Base-by-base conservation (phyloP, 2,888 invertebrate species). In the Hoplodrina ambigua region DNA sequence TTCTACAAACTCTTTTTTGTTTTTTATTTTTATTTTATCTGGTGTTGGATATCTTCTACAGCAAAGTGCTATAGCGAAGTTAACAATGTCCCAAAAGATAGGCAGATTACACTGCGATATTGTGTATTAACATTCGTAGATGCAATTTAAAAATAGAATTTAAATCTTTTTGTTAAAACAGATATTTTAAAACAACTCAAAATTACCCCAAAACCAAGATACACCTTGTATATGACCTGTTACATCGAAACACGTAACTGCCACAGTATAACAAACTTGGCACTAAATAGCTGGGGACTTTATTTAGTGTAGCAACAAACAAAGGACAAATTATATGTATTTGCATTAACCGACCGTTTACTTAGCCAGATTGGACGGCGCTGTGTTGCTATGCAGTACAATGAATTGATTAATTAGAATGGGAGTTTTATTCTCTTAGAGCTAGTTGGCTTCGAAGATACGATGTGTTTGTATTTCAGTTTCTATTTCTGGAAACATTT, bases 301-400 rank as follows among this genome's bases (percentile, higher is more conserved):
- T 67, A 69, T 69, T 74, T 64, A 63, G 37, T 69, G 30, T 13
- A 44, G n/a, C 17, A 7, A 60, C 65, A 73, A 59, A 72, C 63
- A 70, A 56, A 67, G 57, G 52, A 68, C 61, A 73, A 64, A 79
- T 71, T 69, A 80, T 72, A 44, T 76, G 69, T 66, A 71, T 75
- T 75, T 78, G 57, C 82, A 79, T 68, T 73, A 82, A 55, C 69
- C 49, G 25, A n/a, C 67, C 30, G 81, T 77, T 81, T 81, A 81
- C 78, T 78, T 84, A 78, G 75, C 54, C 6, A 50, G 61, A 81
- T 83, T 78, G 69, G 75, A 81, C 49, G 53, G 58, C 19, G 17
- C 20, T 66, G 37, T 69, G 56, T 70, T 69, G 52, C 65, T 33
- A 65, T 75, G 52, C 33, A 33, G 52, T 49, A 61, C 15, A 49